Percentiles rank a stretch among this genome's conserved stretches.
These are phyloP conservation scores for Vulpes vulpes DNA, from an alignment of 2,113 vertebrate genomes.

Conservation along the genomic window DNA sequence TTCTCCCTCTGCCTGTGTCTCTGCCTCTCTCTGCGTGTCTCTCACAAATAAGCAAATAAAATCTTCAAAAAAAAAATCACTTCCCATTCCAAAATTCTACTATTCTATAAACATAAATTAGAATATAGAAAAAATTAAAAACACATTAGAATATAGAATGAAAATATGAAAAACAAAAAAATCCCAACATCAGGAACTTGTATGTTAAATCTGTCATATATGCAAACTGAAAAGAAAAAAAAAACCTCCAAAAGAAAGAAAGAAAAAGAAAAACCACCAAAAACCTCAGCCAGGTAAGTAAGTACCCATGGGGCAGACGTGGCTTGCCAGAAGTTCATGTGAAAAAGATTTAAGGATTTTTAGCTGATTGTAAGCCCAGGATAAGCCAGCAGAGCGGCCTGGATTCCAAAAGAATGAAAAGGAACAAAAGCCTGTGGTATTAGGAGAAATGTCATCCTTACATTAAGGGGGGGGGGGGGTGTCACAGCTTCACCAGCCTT, in stretches of 20 bases:
- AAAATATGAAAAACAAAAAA: neutral
- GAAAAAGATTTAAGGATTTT: slow-evolving; percentile 70
- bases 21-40: no score
- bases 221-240: neutral
- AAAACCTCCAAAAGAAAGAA: neutral
- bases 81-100: neutral
- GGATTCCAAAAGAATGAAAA: slow-evolving; percentile 16
- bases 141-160: neutral
- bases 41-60: no score
- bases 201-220: neutral
- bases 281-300: neutral
- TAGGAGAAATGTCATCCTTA: neutral
- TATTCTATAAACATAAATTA: neutral
- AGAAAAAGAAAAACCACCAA: neutral
- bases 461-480: neutral
- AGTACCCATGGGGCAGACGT: neutral
- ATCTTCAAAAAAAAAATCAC: neutral
- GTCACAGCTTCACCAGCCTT: neutral
- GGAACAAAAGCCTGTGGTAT: neutral
- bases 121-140: neutral
- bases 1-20: no score
- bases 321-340: slow-evolving; percentile 60
- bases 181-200: neutral
- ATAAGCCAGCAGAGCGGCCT: slow-evolving; percentile 49
- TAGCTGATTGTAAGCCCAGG: neutral